Base-by-base conservation (phyloP, 2,113 vertebrate species). In the Haplotaxodon microlepis region DNA sequence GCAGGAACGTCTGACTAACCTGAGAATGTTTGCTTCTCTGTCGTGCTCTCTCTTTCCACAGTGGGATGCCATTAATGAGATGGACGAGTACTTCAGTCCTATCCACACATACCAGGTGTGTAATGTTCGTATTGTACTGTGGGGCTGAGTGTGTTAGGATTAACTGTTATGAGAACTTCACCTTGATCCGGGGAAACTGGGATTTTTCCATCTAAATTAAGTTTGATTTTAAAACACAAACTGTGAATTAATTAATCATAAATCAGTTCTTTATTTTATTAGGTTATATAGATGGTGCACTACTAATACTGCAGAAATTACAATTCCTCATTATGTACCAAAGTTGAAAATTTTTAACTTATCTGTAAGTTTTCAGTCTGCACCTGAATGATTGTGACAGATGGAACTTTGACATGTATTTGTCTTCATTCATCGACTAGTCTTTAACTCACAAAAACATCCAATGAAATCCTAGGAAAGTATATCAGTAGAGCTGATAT, bases 31-130 rank as follows among this genome's bases (percentile, higher is more conserved):
- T 86, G 8, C 6, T 63, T 36, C 83, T 57, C 16, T 81, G 24
- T 21, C 5, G 7, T 38, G 82, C 17, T 12, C 5, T 87, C 10
- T 85, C 14, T 84, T 73, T 84, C 2, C 89, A 93, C 27, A 99
- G 98, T 99, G 98, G 98, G 98, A 99, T 82, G 98, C 98, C 1
- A 98, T 99, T 96, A 99, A 97, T 19, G 98, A 99, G 93, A 98
- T 99, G 97, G 98, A 99, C 3, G 98, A 99, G 85, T 98, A 97
- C 88, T 99, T 98, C 96, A 98, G 81, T 88, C 98, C 98, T 59
- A 99, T 99, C 94, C 98, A 99, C 96, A 99, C 98, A 0, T 99
- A 99, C 94, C 98, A 99, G 94, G 98, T 99, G 9, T 97, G 98
- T 91, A 97, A 97, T 27, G 7, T 27, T 53, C 31, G 17, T 56